Percentiles rank a stretch among this genome's conserved stretches.
phyloP scores from a whole-genome alignment of 1,140 invertebrate species.

The Monochamus saltuarius region DNA sequence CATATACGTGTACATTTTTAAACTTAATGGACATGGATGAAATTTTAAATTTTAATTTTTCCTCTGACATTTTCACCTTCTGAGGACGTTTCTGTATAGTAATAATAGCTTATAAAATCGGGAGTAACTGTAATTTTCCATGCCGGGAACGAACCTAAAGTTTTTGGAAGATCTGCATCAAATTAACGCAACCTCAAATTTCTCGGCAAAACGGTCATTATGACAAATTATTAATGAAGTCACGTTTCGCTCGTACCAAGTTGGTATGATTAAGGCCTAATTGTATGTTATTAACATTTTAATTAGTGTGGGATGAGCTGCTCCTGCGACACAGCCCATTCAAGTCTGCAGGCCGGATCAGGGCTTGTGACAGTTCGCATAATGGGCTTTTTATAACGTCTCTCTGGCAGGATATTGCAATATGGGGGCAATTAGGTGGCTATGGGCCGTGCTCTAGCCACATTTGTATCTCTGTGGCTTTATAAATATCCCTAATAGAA shows the following conservation, averaged over 20 bases:
- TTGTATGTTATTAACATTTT: conserved; percentile 16
- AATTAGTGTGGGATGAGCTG: conserved; percentile 8
- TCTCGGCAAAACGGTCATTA: background rate
- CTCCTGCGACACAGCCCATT: background rate
- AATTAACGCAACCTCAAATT: too few relatives aligned
- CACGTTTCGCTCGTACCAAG: background rate
- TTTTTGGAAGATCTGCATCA: too few relatives aligned
- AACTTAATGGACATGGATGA: too few relatives aligned
- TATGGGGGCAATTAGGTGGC: conserved; percentile 26
- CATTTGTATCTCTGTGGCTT: conserved; percentile 19
- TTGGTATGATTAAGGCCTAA: conserved; percentile 2
- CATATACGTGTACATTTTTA: too few relatives aligned
- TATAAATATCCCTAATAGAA: conserved; percentile 4
- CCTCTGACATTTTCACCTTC: too few relatives aligned
- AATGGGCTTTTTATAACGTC: conserved; percentile 19
- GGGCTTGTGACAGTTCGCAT: conserved; percentile 22
- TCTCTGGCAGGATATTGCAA: conserved; percentile 27
- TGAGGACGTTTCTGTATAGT: too few relatives aligned
- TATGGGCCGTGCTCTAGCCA: conserved; percentile 16
- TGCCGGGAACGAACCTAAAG: too few relatives aligned
- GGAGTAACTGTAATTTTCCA: too few relatives aligned
- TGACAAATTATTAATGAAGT: conserved; percentile 7
- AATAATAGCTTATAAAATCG: too few relatives aligned
- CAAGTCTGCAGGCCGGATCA: conserved; percentile 4
- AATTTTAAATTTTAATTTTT: too few relatives aligned